A percentile compares a stretch with the other conserved stretches of the same genome.
phyloP scores from a whole-genome alignment of 2,113 vertebrate genomes.

The Rhagologus leucostigma region DNA sequence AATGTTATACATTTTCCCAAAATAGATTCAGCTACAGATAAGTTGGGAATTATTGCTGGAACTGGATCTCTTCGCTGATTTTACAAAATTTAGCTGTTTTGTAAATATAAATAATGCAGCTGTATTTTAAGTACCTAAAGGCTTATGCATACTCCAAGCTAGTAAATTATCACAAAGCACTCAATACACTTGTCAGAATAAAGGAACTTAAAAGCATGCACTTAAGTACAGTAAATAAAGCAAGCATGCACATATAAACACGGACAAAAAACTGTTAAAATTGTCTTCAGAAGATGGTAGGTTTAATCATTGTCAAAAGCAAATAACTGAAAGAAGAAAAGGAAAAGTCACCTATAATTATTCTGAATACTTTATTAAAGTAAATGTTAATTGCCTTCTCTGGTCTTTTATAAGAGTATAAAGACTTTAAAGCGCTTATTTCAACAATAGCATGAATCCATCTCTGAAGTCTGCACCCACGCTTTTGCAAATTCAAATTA shows the following conservation, averaged over 20 bases:
- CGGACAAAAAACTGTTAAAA: background rate
- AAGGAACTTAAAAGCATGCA: conserved; percentile 42
- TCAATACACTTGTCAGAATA: background rate
- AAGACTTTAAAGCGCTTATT: background rate
- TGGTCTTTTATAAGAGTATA: background rate
- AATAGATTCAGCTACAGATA: background rate
- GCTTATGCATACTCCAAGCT: background rate
- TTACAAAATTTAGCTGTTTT: background rate
- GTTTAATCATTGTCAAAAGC: background rate
- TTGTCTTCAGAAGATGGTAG: background rate
- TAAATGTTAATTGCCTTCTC: background rate
- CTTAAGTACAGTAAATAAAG: conserved; percentile 34
- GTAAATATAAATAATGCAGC: conserved; percentile 23
- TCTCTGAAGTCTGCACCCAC: background rate
- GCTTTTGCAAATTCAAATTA: background rate
- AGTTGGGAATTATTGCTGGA: background rate
- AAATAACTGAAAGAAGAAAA: background rate
- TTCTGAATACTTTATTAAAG: background rate
- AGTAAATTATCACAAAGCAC: background rate
- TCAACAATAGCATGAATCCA: background rate
- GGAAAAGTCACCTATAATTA: conserved; percentile 6
- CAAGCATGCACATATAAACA: background rate
- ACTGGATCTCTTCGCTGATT: background rate
- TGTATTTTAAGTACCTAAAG: conserved; percentile 5
- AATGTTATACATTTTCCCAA: background rate